Evolutionary conservation across 1,140 invertebrate genomes (phyloP).

Genomic region (Papilio helenus): DNA sequence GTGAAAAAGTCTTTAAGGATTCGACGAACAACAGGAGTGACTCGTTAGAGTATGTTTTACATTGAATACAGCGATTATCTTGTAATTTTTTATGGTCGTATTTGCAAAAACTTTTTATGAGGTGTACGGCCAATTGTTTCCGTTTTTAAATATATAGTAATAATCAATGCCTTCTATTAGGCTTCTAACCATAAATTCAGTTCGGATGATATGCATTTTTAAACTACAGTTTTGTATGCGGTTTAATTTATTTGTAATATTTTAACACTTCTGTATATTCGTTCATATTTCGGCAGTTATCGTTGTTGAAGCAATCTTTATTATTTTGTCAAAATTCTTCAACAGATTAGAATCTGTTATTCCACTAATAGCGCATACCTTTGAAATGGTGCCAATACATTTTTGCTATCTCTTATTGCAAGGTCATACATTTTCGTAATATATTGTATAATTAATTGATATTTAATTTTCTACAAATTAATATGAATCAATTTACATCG

Average conservation of each 20-base stretch:
- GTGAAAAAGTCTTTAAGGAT: neutral
- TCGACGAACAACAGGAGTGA: neutral
- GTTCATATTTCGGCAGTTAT: neutral
- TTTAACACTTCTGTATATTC: neutral
- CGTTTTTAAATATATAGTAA: too few relatives aligned
- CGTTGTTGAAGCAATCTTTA: slow-evolving; percentile 29
- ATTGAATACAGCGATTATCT: neutral
- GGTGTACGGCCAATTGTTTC: too few relatives aligned
- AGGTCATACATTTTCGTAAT: slow-evolving; percentile 2
- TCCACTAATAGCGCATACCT: slow-evolving; percentile 11
- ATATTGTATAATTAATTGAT: neutral
- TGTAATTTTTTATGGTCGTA: neutral
- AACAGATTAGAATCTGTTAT: neutral
- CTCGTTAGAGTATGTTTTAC: neutral
- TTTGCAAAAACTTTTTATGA: too few relatives aligned
- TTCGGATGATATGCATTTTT: neutral
- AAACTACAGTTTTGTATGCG: neutral
- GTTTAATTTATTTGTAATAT: neutral
- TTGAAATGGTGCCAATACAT: slow-evolving; percentile 20
- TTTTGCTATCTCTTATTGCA: slow-evolving; percentile 6
- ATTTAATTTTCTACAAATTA: neutral
- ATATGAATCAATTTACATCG: neutral
- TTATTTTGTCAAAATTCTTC: slow-evolving; percentile 48
- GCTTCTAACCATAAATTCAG: neutral
- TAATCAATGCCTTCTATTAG: neutral